Conservation (phyloP, 2,113 vertebrate species). For the Otolemur garnettii region DNA sequence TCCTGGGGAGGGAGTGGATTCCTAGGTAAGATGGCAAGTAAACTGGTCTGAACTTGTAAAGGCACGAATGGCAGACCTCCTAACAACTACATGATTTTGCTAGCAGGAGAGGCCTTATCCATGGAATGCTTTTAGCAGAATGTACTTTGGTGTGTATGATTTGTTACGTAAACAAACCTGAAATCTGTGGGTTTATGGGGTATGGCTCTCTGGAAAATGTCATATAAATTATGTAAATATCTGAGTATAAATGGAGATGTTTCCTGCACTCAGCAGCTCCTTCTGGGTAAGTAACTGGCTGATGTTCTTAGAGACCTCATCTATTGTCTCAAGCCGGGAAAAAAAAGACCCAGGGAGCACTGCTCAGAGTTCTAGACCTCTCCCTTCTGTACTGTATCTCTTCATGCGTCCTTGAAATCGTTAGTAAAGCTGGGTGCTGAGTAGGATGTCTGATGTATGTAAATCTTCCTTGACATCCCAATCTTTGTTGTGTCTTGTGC, state of each 20-base stretch:
- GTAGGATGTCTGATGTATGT: background rate
- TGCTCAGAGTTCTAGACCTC: background rate
- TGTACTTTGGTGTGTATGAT: slow-evolving; percentile 48
- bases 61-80: slow-evolving; percentile 29
- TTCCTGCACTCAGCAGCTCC: slow-evolving; percentile 33
- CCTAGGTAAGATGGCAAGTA: slow-evolving; percentile 2
- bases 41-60: slow-evolving; percentile 52
- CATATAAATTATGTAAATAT: slow-evolving; percentile 60
- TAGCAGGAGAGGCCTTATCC: slow-evolving; percentile 45
- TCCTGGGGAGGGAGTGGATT: background rate
- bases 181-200: slow-evolving; percentile 51
- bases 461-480: background rate
- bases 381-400: background rate
- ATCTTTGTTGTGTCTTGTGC: background rate
- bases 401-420: background rate
- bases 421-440: background rate
- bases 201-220: slow-evolving; percentile 61
- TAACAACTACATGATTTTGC: slow-evolving; percentile 32
- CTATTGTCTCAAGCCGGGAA: background rate
- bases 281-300: slow-evolving; percentile 45
- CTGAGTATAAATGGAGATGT: slow-evolving; percentile 57
- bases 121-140: slow-evolving; percentile 73
- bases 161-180: slow-evolving; percentile 69
- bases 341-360: background rate
- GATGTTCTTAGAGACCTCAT: background rate